Conservation (phyloP, 2,888 invertebrate genomes). For the Trichogramma dendrolimi region DNA sequence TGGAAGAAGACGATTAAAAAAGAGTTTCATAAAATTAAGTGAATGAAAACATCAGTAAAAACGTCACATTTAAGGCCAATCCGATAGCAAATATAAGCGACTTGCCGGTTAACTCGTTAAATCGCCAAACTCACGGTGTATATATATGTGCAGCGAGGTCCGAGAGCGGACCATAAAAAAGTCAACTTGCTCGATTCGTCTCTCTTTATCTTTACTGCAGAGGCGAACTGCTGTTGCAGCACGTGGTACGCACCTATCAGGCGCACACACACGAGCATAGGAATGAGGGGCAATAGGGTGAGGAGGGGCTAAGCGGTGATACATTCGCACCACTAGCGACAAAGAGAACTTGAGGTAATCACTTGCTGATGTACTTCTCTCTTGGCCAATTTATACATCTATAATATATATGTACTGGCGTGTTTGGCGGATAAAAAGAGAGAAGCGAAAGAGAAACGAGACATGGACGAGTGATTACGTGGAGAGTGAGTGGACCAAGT, state of each 20-base stretch:
- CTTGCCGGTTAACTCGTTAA: too few species aligned
- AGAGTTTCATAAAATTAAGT: too few species aligned
- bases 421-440: slow-evolving; percentile 19
- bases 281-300: too few species aligned
- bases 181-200: slow-evolving; percentile 2
- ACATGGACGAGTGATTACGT: slow-evolving; percentile 12
- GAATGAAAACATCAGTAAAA: too few species aligned
- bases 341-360: slow-evolving; percentile 42
- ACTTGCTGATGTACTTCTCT: slow-evolving; percentile 49
- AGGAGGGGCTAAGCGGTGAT: too few species aligned
- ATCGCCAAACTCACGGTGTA: too few species aligned
- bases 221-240: too few species aligned
- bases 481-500: slow-evolving; percentile 14
- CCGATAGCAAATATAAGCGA: too few species aligned
- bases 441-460: slow-evolving; percentile 22
- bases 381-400: slow-evolving; percentile 1
- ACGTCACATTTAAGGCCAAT: too few species aligned
- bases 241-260: too few species aligned
- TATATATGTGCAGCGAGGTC: too few species aligned
- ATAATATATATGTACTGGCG: slow-evolving; percentile 25
- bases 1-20: too few species aligned
- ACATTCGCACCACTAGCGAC: background rate
- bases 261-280: background rate
- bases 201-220: slow-evolving; percentile 1
- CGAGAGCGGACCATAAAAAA: background rate